These are phyloP conservation scores for Novumbra hubbsi DNA, from an alignment of 2,797 vertebrate genomes.

Conservation along the genomic window DNA sequence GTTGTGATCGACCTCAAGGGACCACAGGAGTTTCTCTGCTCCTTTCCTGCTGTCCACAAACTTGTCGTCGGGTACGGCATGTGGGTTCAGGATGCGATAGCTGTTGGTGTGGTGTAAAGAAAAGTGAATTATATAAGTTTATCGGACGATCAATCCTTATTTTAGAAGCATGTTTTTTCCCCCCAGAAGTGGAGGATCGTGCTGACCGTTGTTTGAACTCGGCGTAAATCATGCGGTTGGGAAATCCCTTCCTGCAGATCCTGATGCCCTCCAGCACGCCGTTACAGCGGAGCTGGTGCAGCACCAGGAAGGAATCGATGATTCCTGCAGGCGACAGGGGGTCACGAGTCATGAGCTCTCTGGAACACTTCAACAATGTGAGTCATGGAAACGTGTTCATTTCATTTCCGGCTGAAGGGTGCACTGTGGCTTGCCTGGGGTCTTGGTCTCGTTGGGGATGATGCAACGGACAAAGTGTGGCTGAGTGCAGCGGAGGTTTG, in stretches of 20 bases:
- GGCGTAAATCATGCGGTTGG: constrained; percentile 87
- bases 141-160: background rate
- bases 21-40: constrained; percentile 86
- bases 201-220: constrained; percentile 90
- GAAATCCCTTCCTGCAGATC: constrained; percentile 93
- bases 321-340: constrained; percentile 67
- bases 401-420: background rate
- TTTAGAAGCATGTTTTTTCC: background rate
- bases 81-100: constrained; percentile 90
- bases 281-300: constrained; percentile 91
- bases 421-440: constrained; percentile 77
- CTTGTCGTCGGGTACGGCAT: constrained; percentile 88
- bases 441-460: constrained; percentile 93
- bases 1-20: constrained; percentile 82
- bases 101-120: constrained; percentile 53
- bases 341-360: background rate
- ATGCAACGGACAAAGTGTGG: constrained; percentile 95
- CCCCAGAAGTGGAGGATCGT: background rate
- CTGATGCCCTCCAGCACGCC: constrained; percentile 92
- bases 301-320: constrained; percentile 88
- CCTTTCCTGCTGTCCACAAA: constrained; percentile 93
- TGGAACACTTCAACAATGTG: background rate
- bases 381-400: background rate
- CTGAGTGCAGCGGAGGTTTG: constrained; percentile 89
- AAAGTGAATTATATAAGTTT: background rate